Conservation (phyloP, 2,888 invertebrate genomes). For the Unio pictorum region DNA sequence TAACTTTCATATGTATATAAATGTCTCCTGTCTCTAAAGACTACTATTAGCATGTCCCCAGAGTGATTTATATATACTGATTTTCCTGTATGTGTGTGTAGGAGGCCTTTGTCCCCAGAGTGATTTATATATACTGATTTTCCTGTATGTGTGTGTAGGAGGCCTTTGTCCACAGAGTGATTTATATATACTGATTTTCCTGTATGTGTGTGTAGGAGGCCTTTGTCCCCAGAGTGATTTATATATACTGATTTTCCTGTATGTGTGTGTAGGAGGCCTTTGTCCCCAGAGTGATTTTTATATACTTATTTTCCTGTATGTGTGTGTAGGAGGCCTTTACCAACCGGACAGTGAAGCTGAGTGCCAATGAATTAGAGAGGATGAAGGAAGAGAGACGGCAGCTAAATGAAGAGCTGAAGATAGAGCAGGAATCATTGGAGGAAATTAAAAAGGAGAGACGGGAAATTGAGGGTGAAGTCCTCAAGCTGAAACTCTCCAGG, state of each 20-base stretch:
- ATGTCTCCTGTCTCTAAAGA: too few relatives aligned
- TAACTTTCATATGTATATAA: too few relatives aligned
- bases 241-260: too few relatives aligned
- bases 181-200: too few relatives aligned
- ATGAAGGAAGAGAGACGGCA: constrained; percentile 61
- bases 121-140: too few relatives aligned
- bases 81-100: constrained; percentile 13
- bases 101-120: constrained; percentile 44
- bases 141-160: too few relatives aligned
- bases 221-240: constrained; percentile 17
- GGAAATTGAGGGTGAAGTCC: constrained; percentile 58
- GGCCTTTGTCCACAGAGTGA: too few relatives aligned
- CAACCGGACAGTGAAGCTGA: constrained; percentile 36
- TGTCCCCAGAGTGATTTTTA: too few relatives aligned
- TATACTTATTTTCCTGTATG: too few relatives aligned
- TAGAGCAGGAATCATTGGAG: constrained; percentile 56
- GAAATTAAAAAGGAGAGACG: constrained; percentile 54
- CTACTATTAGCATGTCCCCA: too few relatives aligned
- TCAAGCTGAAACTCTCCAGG: constrained; percentile 56
- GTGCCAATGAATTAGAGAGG: constrained; percentile 56
- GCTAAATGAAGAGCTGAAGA: constrained; percentile 50
- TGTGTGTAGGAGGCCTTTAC: constrained; percentile 50
- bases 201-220: constrained; percentile 40
- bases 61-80: too few relatives aligned
- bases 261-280: too few relatives aligned